Evolutionary conservation across 2,113 vertebrate species (phyloP), one percentile per base, ranked within the genome.

Genomic region (Neodon shergylaensis): DNA sequence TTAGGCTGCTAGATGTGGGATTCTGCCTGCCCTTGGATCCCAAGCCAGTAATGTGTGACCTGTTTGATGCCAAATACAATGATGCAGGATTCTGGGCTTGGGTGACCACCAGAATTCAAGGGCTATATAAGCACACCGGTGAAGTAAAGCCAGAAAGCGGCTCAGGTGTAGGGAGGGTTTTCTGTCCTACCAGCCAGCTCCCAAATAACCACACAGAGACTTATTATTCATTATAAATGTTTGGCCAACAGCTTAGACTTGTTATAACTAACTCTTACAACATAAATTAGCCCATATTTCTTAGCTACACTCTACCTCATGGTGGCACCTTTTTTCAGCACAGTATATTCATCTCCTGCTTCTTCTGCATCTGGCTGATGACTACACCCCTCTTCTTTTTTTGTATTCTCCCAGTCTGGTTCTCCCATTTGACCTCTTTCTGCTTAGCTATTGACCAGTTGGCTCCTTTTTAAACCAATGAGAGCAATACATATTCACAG

Each of bases 71-170:
- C 96, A 93, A 88, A 90, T 96, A 84, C 73, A 10, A 85, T 83
- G 36, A n/a, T 72, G 17, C 16, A 72, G 36, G 68, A n/a, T 84
- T 63, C 93, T 92, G 70, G 76, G 52, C 97, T 90, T 97, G 95
- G 95, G 95, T 26, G 70, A 97, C 96, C 78, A 95, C 66, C 93
- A 70, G 91, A 68, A 83, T 0, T 98, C 98, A 52, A 98, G 36
- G 39, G 68, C 90, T 92, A 99, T 99, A 99, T 92, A 65, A 98
- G 98, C 33, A 90, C 98, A 5, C 86, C 82, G 0, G 94, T 98
- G 66, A 99, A 98, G 86, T 99, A 98, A 4, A 98, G 99, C 94
- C 99, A 99, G 98, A 98, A 99, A 96, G 99, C 99, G 97, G 99
- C 99, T 21, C 99, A 99, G 97, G 31, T 36, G 31, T 36, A 70